Evolutionary conservation across 2,113 vertebrate species (phyloP).

Genomic region (Periophthalmus modestus): DNA sequence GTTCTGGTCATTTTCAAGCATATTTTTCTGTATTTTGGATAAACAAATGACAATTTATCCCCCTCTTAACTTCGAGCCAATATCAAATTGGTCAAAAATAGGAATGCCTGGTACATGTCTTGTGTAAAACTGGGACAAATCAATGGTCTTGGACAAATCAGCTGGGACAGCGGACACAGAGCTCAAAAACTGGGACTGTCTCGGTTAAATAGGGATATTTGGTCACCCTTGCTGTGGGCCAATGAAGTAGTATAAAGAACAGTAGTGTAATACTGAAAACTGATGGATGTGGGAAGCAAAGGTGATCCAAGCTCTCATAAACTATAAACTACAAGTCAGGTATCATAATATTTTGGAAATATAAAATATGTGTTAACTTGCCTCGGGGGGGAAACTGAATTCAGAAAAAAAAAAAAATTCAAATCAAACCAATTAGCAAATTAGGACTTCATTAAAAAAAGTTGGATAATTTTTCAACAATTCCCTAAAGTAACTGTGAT

Average conservation of each 20-base stretch:
- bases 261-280: not conserved
- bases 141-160: no score
- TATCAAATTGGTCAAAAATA: no score
- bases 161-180: no score
- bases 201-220: no score
- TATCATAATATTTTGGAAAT: not conserved
- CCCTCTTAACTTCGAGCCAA: no score
- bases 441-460: conserved; percentile 40
- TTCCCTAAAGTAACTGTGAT: conserved; percentile 24
- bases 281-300: not conserved
- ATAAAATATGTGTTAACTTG: conserved; percentile 21
- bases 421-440: conserved; percentile 49
- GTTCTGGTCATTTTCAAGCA: no score
- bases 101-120: no score
- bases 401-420: conserved; percentile 34
- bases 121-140: no score
- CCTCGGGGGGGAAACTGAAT: conserved; percentile 26
- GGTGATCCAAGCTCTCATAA: not conserved
- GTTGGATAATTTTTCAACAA: conserved; percentile 20
- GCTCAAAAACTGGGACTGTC: no score
- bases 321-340: not conserved
- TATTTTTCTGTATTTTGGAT: no score
- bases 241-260: not conserved
- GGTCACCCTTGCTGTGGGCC: no score
- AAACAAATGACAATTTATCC: no score